These are phyloP conservation scores for Acridotheres tristis DNA, from an alignment of 2,797 vertebrate genomes.

Conservation along the genomic window DNA sequence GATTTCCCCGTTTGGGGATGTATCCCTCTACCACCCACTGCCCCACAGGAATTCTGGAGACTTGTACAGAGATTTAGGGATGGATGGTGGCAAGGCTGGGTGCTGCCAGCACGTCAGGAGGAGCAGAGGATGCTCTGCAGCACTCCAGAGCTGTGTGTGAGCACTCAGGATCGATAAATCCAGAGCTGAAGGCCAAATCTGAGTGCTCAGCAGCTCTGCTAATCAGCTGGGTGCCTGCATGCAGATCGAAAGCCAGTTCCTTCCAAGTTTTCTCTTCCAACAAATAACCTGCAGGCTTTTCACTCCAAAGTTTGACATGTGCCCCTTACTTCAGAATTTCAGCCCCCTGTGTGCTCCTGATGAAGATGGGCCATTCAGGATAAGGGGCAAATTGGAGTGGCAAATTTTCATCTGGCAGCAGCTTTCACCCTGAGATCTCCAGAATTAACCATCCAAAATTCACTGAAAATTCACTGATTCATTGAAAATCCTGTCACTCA, in stretches of 20 bases:
- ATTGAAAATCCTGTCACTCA: neutral
- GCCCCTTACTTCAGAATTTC: neutral
- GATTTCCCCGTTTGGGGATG: neutral
- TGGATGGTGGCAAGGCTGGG: accelerated
- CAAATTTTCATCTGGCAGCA: neutral
- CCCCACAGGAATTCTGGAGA: neutral
- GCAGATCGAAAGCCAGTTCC: neutral
- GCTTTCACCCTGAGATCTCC: neutral
- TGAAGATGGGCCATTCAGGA: neutral
- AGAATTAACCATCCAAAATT: neutral
- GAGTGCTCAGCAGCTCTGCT: conserved; percentile 5
- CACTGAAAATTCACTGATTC: neutral
- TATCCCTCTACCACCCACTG: neutral
- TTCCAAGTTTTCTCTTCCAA: neutral
- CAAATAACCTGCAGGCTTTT: neutral
- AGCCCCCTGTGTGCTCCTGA: neutral
- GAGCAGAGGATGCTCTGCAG: neutral
- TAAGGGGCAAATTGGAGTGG: neutral
- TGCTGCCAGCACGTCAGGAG: neutral
- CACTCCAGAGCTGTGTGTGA: neutral
- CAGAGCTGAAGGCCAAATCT: neutral
- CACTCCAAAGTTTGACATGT: neutral
- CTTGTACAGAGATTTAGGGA: neutral
- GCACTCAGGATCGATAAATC: neutral
- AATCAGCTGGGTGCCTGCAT: neutral